These are phyloP conservation scores for Vombatus ursinus DNA, from an alignment of 2,113 vertebrate species.

Conservation along the genomic window DNA sequence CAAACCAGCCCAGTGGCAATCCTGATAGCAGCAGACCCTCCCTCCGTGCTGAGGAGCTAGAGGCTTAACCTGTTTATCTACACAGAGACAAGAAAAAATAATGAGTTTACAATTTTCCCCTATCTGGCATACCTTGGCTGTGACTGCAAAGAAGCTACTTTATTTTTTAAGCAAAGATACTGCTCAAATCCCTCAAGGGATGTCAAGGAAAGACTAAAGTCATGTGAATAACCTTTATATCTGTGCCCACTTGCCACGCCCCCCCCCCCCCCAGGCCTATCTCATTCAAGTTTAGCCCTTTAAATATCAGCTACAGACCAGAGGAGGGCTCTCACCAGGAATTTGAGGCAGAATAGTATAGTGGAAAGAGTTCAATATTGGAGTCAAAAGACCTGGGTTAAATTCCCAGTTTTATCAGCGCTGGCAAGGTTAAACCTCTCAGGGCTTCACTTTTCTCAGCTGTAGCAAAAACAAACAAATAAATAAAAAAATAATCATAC, in stretches of 20 bases:
- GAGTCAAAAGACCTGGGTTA: not conserved
- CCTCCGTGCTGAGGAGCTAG: constrained; percentile 26
- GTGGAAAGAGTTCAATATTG: not conserved
- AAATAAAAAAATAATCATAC: not conserved
- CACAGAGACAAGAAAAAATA: constrained; percentile 12
- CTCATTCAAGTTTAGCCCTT: not conserved
- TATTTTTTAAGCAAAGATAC: constrained; percentile 49
- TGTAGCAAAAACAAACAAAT: not conserved
- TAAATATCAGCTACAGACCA: not conserved
- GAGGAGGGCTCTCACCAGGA: not conserved
- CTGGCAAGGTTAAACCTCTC: not conserved
- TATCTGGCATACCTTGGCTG: constrained; percentile 11
- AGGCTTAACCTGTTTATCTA: constrained; percentile 53
- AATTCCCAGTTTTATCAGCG: not conserved
- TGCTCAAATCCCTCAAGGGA: not conserved
- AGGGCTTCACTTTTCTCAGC: not conserved
- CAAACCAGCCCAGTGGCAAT: constrained; percentile 40
- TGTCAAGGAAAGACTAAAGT: not conserved
- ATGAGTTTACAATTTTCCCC: constrained; percentile 23
- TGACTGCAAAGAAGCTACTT: constrained; percentile 24
- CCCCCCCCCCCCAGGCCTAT: not conserved
- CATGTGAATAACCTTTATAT: not conserved
- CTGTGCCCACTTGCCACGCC: not conserved
- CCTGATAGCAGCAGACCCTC: constrained; percentile 38
- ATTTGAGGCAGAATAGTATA: not conserved